Evolutionary conservation across 1,140 invertebrate genomes (phyloP).

Genomic region (Ladona fulva): DNA sequence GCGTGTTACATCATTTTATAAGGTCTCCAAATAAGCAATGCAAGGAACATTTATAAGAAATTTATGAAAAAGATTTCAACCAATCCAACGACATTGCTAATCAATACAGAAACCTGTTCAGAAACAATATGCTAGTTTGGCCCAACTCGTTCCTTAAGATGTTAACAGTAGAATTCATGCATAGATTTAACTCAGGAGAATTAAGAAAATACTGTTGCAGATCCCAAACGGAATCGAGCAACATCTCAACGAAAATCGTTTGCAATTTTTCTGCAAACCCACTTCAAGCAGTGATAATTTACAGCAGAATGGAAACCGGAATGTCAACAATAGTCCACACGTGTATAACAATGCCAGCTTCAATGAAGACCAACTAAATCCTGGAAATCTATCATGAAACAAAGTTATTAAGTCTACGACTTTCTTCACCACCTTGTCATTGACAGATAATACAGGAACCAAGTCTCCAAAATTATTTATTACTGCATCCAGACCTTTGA

Average conservation of each 20-base stretch:
- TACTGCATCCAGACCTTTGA: neutral
- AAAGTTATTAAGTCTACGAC: neutral
- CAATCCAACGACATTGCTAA: conserved; percentile 1
- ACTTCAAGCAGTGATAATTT: conserved; percentile 6
- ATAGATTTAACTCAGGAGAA: neutral
- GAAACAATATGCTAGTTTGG: neutral
- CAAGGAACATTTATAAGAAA: conserved; percentile 7
- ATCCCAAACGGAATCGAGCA: neutral
- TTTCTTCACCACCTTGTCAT: neutral
- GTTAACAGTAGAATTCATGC: neutral
- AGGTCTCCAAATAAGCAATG: conserved; percentile 5
- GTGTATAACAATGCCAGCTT: conserved; percentile 9
- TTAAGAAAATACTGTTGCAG: neutral
- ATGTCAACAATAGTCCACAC: neutral
- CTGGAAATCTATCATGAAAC: neutral
- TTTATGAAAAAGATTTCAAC: neutral
- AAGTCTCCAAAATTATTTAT: neutral
- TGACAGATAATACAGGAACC: neutral
- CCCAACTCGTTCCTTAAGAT: neutral
- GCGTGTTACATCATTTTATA: conserved; percentile 2
- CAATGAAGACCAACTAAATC: neutral
- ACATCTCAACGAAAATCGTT: neutral
- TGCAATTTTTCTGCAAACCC: neutral
- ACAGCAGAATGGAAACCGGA: neutral
- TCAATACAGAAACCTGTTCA: conserved; percentile 1